Evolutionary conservation across 1,140 invertebrate genomes (phyloP), one percentile per base, ranked within the genome.

Genomic region (Rhyzopertha dominica): DNA sequence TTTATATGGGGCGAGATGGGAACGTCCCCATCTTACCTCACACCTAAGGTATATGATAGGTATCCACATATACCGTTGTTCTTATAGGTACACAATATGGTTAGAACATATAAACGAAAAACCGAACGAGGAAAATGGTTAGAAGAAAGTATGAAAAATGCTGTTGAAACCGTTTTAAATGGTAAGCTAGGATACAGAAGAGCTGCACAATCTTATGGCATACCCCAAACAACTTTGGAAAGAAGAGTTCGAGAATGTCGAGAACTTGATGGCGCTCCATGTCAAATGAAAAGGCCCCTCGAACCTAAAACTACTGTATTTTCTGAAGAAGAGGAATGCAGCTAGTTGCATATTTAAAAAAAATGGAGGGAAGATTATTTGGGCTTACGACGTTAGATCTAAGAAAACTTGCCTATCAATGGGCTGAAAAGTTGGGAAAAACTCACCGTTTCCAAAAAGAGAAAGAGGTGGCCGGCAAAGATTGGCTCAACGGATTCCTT

Each of bases 401-500:
- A 2, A 20, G 41, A 16, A 29, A 24, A 2, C 31, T 53, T 19
- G 46, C 36, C 5, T 49, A 44, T 49, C 20, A 44, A 24, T 17
- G 41, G 2, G 51, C 51, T 24, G 46, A 25, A 7, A 25, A 23
- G 37, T 44, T 44, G 35, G 16, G 25, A 10, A 34, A 14, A 9
- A 16, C 13, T 2, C 26, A 47, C 17, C 28, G 24, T 7, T 47
- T 47, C 34, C 31, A 24, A n/a, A 22, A 12, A 29, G 2, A 5
- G 16, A 30, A 30, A 17, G 47, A 53, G 31, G 14, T 41, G 20
- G 50, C 56, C 14, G 47, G 56, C 8, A 25, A 30, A 22, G 43
- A 53, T 24, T 60, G 56, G 56, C 16, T 56, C 5, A 8, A 41
- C 16, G 18, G 35, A 34, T 62, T 62, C 41, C 45, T 50, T 5